phyloP scores from a whole-genome alignment of 2,888 invertebrate species.

The Melipona beecheii region DNA sequence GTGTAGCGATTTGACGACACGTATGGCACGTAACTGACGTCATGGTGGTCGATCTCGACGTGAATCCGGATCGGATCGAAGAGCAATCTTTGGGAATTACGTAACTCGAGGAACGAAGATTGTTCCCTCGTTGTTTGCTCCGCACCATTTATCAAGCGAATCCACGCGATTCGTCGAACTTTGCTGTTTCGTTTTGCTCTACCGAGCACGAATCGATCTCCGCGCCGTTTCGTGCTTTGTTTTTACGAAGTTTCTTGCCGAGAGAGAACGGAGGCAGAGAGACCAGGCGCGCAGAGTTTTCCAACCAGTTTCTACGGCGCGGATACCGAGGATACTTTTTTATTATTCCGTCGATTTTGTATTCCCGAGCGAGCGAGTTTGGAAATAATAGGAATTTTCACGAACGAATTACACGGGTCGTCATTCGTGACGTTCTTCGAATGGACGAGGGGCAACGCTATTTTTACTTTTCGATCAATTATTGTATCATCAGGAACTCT shows the following conservation, averaged over 20 bases:
- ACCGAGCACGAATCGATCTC: conserved; percentile 22
- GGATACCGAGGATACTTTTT: too few species aligned
- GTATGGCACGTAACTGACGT: conserved; percentile 11
- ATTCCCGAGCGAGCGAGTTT: too few species aligned
- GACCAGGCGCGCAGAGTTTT: conserved; percentile 1
- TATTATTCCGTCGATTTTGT: too few species aligned
- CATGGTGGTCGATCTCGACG: conserved; percentile 19
- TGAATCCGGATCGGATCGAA: conserved; percentile 44
- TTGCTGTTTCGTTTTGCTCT: conserved; percentile 38
- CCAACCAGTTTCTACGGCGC: background rate
- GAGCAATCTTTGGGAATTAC: conserved; percentile 58
- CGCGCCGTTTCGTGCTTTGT: background rate
- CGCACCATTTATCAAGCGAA: conserved; percentile 55
- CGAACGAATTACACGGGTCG: too few species aligned
- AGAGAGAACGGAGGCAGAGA: background rate
- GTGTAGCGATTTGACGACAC: too few species aligned
- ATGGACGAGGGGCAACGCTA: too few species aligned
- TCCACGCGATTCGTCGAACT: conserved; percentile 29
- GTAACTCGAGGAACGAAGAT: conserved; percentile 36
- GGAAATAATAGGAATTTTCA: too few species aligned
- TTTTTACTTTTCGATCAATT: too few species aligned
- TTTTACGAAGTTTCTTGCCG: conserved; percentile 30
- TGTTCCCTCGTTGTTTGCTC: conserved; percentile 25
- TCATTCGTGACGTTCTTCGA: too few species aligned
- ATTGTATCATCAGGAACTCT: too few species aligned